Conservation (phyloP, 2,888 invertebrate genomes). For the Prosapia bicincta region DNA sequence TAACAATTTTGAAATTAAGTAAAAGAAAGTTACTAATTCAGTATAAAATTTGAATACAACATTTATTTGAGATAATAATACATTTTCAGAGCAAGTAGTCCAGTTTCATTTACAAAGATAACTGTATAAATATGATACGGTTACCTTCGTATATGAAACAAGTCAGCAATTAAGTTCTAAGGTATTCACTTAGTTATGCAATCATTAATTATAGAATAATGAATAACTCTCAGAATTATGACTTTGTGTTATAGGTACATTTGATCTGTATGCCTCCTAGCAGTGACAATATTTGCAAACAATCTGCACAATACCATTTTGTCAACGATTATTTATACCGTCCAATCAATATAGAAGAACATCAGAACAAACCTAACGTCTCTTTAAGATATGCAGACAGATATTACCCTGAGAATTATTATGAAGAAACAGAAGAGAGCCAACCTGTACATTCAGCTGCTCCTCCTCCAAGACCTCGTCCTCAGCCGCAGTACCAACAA, state of each 20-base stretch:
- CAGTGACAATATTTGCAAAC: slow-evolving; percentile 83
- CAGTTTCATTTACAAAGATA: too few species aligned
- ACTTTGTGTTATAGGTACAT: slow-evolving; percentile 69
- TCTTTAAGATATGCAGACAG: slow-evolving; percentile 77
- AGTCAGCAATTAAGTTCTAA: too few species aligned
- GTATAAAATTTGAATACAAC: too few species aligned
- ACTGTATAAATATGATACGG: too few species aligned
- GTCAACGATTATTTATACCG: slow-evolving; percentile 91
- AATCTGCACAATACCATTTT: slow-evolving; percentile 85
- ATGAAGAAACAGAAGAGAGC: slow-evolving; percentile 59
- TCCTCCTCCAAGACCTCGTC: slow-evolving; percentile 49
- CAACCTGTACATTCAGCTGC: slow-evolving; percentile 41
- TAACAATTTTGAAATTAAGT: too few species aligned
- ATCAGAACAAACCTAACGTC: slow-evolving; percentile 74
- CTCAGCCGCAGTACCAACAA: slow-evolving; percentile 36
- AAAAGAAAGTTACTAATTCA: too few species aligned
- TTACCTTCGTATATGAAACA: too few species aligned
- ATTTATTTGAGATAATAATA: too few species aligned
- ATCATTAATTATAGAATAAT: too few species aligned
- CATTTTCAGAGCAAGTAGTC: too few species aligned
- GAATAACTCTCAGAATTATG: too few species aligned
- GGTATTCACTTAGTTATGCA: too few species aligned
- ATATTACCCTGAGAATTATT: slow-evolving; percentile 77
- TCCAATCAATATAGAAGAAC: slow-evolving; percentile 80
- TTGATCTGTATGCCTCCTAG: slow-evolving; percentile 91